Conservation (phyloP, 2,888 invertebrate species). For the Unio pictorum region DNA sequence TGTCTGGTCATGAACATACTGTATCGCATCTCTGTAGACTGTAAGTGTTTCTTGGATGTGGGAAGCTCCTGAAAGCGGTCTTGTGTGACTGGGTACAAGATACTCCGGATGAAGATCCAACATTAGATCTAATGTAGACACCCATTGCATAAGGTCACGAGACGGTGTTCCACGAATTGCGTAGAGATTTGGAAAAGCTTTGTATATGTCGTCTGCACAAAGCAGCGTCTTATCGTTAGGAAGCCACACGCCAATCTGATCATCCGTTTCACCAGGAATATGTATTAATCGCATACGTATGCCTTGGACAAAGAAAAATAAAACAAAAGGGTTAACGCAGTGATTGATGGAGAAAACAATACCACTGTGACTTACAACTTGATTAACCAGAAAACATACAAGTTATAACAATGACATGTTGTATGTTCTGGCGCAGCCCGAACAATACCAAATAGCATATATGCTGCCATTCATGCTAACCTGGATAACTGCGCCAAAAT, state of each 20-base stretch:
- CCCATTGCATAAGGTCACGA: slow-evolving; percentile 55
- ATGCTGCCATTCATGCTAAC: too few species aligned
- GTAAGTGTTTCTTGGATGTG: slow-evolving; percentile 37
- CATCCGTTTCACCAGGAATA: slow-evolving; percentile 66
- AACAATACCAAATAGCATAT: too few species aligned
- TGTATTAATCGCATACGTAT: slow-evolving; percentile 56
- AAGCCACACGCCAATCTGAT: slow-evolving; percentile 65
- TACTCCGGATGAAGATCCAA: slow-evolving; percentile 48
- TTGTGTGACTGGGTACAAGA: slow-evolving; percentile 62
- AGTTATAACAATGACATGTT: too few species aligned
- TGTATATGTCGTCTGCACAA: slow-evolving; percentile 62
- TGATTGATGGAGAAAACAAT: too few species aligned
- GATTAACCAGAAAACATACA: too few species aligned
- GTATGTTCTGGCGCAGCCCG: too few species aligned
- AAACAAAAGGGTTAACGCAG: too few species aligned
- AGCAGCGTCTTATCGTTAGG: slow-evolving; percentile 52
- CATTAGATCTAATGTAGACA: slow-evolving; percentile 57
- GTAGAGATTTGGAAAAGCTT: slow-evolving; percentile 65
- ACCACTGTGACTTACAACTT: too few species aligned
- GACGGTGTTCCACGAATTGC: slow-evolving; percentile 61
- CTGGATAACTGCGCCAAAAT: too few species aligned
- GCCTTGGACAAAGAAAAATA: slow-evolving; percentile 36
- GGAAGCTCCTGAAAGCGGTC: slow-evolving; percentile 47
- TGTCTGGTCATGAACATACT: slow-evolving; percentile 64
- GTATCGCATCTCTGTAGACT: slow-evolving; percentile 60